Base-by-base conservation (phyloP, 2,888 invertebrate species). In the Ormyrus rosae region DNA sequence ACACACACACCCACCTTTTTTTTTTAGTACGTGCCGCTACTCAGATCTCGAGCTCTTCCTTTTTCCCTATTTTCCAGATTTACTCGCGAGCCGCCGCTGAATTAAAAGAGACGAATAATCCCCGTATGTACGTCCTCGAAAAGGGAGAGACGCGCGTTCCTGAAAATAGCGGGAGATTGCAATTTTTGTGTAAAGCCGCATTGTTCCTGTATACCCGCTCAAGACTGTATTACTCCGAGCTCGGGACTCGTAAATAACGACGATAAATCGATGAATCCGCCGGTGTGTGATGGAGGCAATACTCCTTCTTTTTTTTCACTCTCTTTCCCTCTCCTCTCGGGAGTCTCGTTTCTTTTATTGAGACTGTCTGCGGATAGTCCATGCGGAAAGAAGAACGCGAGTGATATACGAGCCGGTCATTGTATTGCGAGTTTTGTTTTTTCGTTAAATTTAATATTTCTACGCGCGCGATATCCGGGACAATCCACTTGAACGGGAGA, bases 381-480 rank as follows among this genome's bases (percentile, higher is more conserved):
- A 8, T 58, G 69, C 34, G 69, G n/a, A 70, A 56, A 65, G 70
- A 76, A 55, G 5, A 72, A 45, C 51, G 45, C 46, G 45, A 68
- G 60, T 61, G 61, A 61, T 61, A 61, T 68, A 76, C 46, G 51
- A 55, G 60, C n/a, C 50, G 53, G 58, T 48, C n/a, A 60, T 67
- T 75, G 74, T 67, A 55, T 34, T 34, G 56, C n/a, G 48, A 19
- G 56, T 10, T 46, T 10, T 58, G 34, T 61, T 3, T 71, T 77
- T 60, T 71, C 53, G 11, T 65, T 67, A 34, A 78, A 60, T 78
- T 78, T 78, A 71, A 78, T 78, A 78, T 56, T 56, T 65, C 58
- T 58, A 11, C 46, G 19, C 2, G 55, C 10, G 34, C 51, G 63
- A 63, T 10, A 50, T 45, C 51, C 10, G n/a, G 68, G 13, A 67